Evolutionary conservation across 2,888 invertebrate species (phyloP), one percentile per base, ranked within the genome.

Genomic region (Danaus chrysippus): DNA sequence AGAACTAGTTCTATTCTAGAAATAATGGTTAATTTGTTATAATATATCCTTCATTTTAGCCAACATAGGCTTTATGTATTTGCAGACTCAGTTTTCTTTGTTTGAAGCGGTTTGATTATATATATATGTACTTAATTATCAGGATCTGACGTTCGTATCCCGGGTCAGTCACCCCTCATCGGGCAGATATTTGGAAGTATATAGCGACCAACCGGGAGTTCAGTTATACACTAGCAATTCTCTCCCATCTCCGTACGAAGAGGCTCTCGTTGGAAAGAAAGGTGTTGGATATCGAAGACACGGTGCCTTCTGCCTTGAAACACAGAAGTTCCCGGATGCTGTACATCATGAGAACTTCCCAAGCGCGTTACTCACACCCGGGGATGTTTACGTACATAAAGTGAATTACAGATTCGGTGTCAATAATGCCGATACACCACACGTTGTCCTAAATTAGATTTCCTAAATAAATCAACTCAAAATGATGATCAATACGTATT

Each of bases 311-410:
- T 98, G 97, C 76, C 87, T 98, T 61, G 98, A 98, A 83, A 96
- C 98, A 0, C 98, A 98, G 87, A 96, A 96, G 77, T 98, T 94
- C 87, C 98, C 98, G 0, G 96, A 98, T 84, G 96, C 97, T 9
- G 91, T 96, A 0, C 95, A 98, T 87, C 94, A 96, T 92, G 71
- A 83, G 10, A 94, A 94, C 72, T 97, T 97, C 76, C 96, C 96
- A 0, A 92, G 92, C 17, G 91, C 93, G 13, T 86, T 96, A 43
- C 75, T 96, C 66, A 91, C 91, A 68, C 96, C 96, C 10, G 95
- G 94, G 0, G 91, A 95, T 43, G 79, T 91, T 0, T 97, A 96
- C 72, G 83, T 84, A n/a, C 96, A 96, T 70, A 91, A 87, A 53
- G 94, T 95, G 0, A 88, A 92, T 43, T 96, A 94, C 78, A 94